phyloP scores from a whole-genome alignment of 1,140 invertebrate species.

The Acromyrmex heyeri region DNA sequence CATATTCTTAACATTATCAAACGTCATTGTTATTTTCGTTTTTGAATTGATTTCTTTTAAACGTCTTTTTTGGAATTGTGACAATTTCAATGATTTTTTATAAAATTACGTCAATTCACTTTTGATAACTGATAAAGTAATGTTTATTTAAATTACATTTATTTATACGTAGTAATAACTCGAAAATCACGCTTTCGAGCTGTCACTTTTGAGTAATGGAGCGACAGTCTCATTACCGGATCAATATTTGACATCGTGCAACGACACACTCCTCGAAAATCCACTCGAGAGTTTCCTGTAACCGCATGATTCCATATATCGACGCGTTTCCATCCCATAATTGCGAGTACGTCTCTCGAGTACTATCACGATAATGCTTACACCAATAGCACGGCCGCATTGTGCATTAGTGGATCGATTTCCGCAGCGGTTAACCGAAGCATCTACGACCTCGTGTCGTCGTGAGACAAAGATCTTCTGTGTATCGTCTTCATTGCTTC shows the following conservation, averaged over 20 bases:
- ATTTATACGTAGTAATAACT: too few species aligned
- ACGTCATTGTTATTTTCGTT: too few species aligned
- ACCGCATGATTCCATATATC: slow-evolving; percentile 66
- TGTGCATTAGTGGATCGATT: slow-evolving; percentile 71
- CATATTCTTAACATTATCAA: too few species aligned
- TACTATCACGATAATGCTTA: slow-evolving; percentile 66
- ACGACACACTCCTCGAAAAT: slow-evolving; percentile 37
- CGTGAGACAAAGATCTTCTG: slow-evolving; percentile 61
- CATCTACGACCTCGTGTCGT: slow-evolving; percentile 43
- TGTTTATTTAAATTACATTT: too few species aligned
- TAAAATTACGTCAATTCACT: too few species aligned
- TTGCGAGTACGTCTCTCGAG: slow-evolving; percentile 70
- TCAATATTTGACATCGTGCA: slow-evolving; percentile 21
- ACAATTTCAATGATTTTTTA: too few species aligned
- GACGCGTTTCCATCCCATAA: slow-evolving; percentile 71
- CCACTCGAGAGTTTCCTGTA: slow-evolving; percentile 49
- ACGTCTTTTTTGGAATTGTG: too few species aligned
- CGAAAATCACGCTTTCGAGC: too few species aligned
- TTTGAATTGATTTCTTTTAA: too few species aligned
- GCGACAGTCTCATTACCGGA: neutral
- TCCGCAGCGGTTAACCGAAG: slow-evolving; percentile 55
- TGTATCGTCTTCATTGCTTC: slow-evolving; percentile 42
- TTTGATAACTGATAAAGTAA: too few species aligned
- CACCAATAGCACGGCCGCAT: slow-evolving; percentile 62
- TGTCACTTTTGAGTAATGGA: too few species aligned